A percentile compares a stretch with the other conserved stretches of the same genome.
These are phyloP conservation scores for Heliconius charithonia DNA, from an alignment of 2,888 invertebrate species.

Conservation along the genomic window DNA sequence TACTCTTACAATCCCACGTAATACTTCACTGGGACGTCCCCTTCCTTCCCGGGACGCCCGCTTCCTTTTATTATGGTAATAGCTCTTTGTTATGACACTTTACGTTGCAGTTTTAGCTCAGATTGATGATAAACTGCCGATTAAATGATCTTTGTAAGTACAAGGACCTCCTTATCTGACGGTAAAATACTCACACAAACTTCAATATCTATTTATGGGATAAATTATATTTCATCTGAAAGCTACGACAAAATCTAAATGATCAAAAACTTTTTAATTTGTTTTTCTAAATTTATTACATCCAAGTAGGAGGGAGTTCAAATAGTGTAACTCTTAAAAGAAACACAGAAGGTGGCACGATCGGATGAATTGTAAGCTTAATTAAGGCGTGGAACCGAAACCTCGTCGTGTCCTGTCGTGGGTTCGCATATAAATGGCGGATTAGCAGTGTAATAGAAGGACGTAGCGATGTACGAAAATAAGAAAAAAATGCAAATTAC, in stretches of 20 bases:
- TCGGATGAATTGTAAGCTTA: slow-evolving; percentile 36
- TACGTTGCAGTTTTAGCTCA: slow-evolving; percentile 24
- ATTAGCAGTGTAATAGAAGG: slow-evolving; percentile 18
- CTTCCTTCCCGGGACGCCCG: neutral
- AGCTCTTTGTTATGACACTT: slow-evolving; percentile 15
- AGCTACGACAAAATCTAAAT: no score
- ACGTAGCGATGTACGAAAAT: slow-evolving; percentile 25
- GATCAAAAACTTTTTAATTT: no score
- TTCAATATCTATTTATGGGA: neutral
- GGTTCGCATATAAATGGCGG: slow-evolving; percentile 37
- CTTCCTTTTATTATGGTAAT: slow-evolving; percentile 27
- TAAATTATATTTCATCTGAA: no score
- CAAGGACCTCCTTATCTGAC: neutral
- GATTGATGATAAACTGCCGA: neutral
- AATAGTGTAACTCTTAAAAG: slow-evolving; percentile 10
- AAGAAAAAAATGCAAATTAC: slow-evolving; percentile 36
- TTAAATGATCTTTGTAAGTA: no score
- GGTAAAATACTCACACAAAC: neutral
- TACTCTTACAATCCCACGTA: slow-evolving; percentile 26
- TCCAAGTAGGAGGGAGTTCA: neutral
- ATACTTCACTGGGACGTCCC: slow-evolving; percentile 16
- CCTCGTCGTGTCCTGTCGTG: slow-evolving; percentile 29
- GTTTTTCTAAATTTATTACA: no score
- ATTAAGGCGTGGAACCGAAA: slow-evolving; percentile 32
- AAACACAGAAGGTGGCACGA: slow-evolving; percentile 26